Percentiles rank a stretch among this genome's conserved stretches.
Evolutionary conservation across 1,140 invertebrate species (phyloP).

Genomic region (Drosophila tropicalis): DNA sequence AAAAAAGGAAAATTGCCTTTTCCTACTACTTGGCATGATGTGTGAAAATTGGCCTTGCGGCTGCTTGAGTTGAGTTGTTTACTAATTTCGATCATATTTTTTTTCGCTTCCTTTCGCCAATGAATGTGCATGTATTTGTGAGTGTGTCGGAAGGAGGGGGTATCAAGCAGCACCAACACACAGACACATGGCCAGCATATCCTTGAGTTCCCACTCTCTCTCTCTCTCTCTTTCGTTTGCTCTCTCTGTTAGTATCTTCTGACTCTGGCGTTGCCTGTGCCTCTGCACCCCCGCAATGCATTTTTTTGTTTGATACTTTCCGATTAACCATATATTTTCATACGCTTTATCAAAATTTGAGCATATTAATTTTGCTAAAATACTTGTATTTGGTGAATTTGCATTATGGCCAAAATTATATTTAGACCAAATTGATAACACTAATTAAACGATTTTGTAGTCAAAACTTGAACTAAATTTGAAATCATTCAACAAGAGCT

Average conservation of each 20-base stretch:
- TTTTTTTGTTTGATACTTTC: slow-evolving; percentile 27
- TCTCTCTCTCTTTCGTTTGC: slow-evolving; percentile 16
- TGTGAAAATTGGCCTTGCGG: slow-evolving; percentile 73
- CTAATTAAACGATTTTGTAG: too few relatives aligned
- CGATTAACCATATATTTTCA: background rate
- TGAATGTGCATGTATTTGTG: slow-evolving; percentile 36
- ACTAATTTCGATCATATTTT: slow-evolving; percentile 69
- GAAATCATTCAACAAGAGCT: too few relatives aligned
- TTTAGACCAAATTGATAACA: too few relatives aligned
- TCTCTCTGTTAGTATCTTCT: background rate
- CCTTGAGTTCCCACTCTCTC: background rate
- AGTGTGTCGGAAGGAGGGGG: background rate
- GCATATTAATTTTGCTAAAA: background rate
- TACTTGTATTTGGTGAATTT: too few relatives aligned
- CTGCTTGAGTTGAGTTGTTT: slow-evolving; percentile 50
- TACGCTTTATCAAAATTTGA: background rate
- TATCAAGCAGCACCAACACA: background rate
- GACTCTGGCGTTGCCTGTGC: slow-evolving; percentile 21
- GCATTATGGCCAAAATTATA: too few relatives aligned
- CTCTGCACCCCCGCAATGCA: slow-evolving; percentile 67
- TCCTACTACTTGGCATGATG: slow-evolving; percentile 52
- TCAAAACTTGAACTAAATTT: too few relatives aligned
- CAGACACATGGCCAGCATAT: slow-evolving; percentile 50
- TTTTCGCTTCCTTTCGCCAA: slow-evolving; percentile 59
- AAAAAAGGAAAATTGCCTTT: slow-evolving; percentile 66